Evolutionary conservation across 2,113 vertebrate species (phyloP).

Genomic region (Struthio camelus): DNA sequence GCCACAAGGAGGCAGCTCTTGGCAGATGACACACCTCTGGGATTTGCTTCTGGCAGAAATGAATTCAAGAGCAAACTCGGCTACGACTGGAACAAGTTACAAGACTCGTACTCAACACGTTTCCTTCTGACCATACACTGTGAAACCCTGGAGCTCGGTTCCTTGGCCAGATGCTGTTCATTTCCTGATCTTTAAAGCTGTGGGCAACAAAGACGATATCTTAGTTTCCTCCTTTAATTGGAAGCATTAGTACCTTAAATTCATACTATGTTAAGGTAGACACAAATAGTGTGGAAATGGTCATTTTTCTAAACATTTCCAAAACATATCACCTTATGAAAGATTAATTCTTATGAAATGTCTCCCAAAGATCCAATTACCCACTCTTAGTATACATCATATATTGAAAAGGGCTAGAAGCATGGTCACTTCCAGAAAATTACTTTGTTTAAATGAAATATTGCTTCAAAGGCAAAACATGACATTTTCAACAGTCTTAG

Average conservation of each 20-base stretch:
- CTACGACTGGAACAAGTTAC: background rate
- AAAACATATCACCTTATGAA: background rate
- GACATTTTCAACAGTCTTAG: background rate
- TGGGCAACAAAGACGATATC: background rate
- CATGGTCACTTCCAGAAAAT: background rate
- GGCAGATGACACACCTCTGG: background rate
- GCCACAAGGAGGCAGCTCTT: background rate
- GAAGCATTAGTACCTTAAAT: background rate
- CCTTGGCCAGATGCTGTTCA: background rate
- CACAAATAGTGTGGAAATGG: background rate
- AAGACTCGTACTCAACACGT: background rate
- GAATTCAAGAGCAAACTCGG: background rate
- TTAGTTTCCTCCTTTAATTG: background rate
- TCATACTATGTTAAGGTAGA: background rate
- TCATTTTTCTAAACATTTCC: background rate
- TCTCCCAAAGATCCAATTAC: background rate
- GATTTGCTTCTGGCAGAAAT: slow-evolving; percentile 6
- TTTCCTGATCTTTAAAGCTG: background rate
- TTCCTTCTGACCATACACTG: background rate
- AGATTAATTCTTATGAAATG: background rate
- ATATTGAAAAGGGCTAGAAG: background rate
- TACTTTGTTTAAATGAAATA: background rate
- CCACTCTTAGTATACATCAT: background rate
- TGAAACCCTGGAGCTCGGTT: background rate
- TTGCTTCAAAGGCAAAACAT: background rate